Conservation (phyloP, 2,888 invertebrate species). For the Andrena bicolor region DNA sequence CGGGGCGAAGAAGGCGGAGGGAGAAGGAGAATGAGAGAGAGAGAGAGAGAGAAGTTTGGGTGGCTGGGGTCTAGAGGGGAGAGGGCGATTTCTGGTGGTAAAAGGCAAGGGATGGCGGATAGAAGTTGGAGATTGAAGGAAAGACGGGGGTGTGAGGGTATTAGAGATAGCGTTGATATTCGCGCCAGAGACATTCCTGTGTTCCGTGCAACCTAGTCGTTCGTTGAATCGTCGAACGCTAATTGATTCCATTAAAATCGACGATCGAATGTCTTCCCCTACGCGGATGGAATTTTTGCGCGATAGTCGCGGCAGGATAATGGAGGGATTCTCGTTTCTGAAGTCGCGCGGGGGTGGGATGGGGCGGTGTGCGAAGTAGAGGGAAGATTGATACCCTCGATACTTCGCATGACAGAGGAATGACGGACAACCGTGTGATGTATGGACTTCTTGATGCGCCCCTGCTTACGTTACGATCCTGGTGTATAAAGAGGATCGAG, state of each 20-base stretch:
- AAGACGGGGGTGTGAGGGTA: slow-evolving; percentile 57
- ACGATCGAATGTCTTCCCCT: background rate
- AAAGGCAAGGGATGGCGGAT: slow-evolving; percentile 41
- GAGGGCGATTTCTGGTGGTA: slow-evolving; percentile 39
- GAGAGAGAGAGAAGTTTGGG: slow-evolving; percentile 6
- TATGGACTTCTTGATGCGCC: slow-evolving; percentile 48
- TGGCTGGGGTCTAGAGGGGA: slow-evolving; percentile 15
- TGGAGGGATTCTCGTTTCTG: background rate
- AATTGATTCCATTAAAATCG: slow-evolving; percentile 28
- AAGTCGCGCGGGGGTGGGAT: background rate
- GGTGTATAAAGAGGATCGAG: background rate
- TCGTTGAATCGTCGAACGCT: background rate
- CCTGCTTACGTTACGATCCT: background rate
- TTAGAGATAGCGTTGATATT: slow-evolving; percentile 69
- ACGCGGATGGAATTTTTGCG: background rate
- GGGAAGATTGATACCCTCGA: slow-evolving; percentile 55
- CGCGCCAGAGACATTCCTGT: slow-evolving; percentile 48
- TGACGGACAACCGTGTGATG: slow-evolving; percentile 48
- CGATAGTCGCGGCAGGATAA: background rate
- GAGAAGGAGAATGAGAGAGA: slow-evolving; percentile 27
- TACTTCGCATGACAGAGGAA: slow-evolving; percentile 6
- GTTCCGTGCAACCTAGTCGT: slow-evolving; percentile 1
- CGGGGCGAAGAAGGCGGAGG: slow-evolving; percentile 65
- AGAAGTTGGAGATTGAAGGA: slow-evolving; percentile 73
- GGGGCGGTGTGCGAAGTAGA: slow-evolving; percentile 22